Base-by-base conservation (phyloP, 2,797 vertebrate genomes). In the Aquila chrysaetos region DNA sequence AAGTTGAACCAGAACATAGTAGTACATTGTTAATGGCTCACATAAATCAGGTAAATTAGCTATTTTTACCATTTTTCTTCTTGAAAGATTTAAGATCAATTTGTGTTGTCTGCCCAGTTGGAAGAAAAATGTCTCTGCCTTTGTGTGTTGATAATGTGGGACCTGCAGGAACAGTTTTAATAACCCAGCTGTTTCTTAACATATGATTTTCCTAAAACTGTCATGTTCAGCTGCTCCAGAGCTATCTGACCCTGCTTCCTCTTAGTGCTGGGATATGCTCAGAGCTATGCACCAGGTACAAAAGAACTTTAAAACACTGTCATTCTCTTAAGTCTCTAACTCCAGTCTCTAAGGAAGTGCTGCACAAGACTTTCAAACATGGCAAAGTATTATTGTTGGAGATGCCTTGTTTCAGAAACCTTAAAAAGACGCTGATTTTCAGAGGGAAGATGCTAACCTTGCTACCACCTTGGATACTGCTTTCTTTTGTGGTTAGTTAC, bases 11-110 rank as follows among this genome's bases (percentile, higher is more conserved):
- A 97, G 92, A 96, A 82, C 87, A 92, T 69, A 94, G 59, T 39
- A 68, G 49, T 60, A 92, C 0, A 0, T 78, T 82, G 88, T 92
- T 97, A 98, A 98, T 97, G 91, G 92, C 92, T 89, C 95, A 96
- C 96, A 98, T 98, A 97, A 97, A 98, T 98, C 98, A 98, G 94
- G 85, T 89, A 98, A 98, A 98, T 98, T 97, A 95, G 84, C 87
- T 95, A 46, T 92, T 95, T 97, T 97, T 92, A 73, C 60, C 57
- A 79, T 97, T 96, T 98, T 97, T 97, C 93, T 97, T 97, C 96
- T 73, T 94, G 94, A 93, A 84, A 95, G 79, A 68, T 93, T 95
- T 94, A 91, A 96, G 84, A 96, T 94, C 92, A 96, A 92, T 97
- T 96, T 96, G 78, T 93, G 37, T 61, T 97, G 61, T 75, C 60